These are phyloP conservation scores for Coptodon rendalli DNA, from an alignment of 2,113 vertebrate species.

Conservation along the genomic window DNA sequence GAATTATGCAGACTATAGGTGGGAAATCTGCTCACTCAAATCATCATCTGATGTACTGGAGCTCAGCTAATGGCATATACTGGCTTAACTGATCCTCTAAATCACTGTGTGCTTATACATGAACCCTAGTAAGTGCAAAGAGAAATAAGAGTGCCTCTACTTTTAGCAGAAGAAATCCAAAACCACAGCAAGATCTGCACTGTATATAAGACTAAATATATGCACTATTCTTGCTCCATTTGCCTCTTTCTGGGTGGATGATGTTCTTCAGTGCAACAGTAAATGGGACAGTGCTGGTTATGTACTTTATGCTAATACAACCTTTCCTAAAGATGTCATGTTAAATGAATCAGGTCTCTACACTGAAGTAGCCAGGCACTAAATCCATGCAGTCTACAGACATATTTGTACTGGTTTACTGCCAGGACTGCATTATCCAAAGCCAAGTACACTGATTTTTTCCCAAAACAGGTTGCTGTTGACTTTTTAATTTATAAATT, in stretches of 20 bases:
- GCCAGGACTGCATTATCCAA: neutral
- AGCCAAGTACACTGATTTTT: neutral
- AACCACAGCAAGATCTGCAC: neutral
- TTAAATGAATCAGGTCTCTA: neutral
- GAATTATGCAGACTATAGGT: conserved; percentile 36
- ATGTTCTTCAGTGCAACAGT: neutral
- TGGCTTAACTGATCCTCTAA: neutral
- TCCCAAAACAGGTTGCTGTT: neutral
- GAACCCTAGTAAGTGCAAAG: neutral
- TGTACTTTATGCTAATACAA: conserved; percentile 19
- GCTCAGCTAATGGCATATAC: neutral
- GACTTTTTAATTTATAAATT: neutral
- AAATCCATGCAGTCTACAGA: neutral
- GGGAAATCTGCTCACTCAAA: conserved; percentile 12
- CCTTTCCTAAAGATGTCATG: neutral
- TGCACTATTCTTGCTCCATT: neutral
- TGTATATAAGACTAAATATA: neutral
- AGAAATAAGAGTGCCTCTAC: neutral
- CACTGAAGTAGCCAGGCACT: neutral
- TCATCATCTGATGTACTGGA: neutral
- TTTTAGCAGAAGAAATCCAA: neutral
- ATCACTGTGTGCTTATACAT: neutral
- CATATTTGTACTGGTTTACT: neutral
- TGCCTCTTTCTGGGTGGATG: neutral
- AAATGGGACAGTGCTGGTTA: neutral